Percentiles rank a stretch among this genome's conserved stretches.
Conservation (phyloP, 2,113 vertebrate genomes). For the Corapipo altera region DNA sequence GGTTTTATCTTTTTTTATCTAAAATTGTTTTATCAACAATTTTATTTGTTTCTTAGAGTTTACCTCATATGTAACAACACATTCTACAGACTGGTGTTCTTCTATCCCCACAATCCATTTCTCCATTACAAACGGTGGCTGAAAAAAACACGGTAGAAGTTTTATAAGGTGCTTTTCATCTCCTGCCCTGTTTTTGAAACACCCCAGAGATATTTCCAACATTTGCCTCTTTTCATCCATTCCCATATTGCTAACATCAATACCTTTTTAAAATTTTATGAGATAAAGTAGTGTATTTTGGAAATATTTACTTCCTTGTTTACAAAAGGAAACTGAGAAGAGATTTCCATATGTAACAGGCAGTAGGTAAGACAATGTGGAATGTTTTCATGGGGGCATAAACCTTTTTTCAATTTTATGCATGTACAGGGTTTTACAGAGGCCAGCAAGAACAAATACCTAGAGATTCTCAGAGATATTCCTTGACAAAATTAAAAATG, state of each 20-base stretch:
- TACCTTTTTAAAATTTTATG: background rate
- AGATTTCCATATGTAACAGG: background rate
- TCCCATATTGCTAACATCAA: background rate
- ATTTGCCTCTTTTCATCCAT: background rate
- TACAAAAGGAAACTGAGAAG: background rate
- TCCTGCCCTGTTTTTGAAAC: background rate
- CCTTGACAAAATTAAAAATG: background rate
- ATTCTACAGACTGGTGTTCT: slow-evolving; percentile 88
- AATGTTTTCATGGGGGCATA: background rate
- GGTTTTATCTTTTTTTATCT: too few species aligned
- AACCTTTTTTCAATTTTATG: background rate
- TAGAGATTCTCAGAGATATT: background rate
- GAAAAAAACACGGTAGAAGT: slow-evolving; percentile 55
- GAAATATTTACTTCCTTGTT: background rate
- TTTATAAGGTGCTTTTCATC: background rate
- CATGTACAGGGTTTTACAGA: background rate
- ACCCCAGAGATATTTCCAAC: background rate
- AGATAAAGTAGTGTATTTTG: background rate
- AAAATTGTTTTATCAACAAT: too few species aligned
- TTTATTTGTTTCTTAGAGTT: slow-evolving; percentile 42
- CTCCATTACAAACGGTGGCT: slow-evolving; percentile 99
- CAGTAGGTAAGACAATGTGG: background rate
- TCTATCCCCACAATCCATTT: slow-evolving; percentile 92
- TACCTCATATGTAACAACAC: slow-evolving; percentile 92
- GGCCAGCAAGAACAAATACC: background rate